These are phyloP conservation scores for Vespertilio murinus DNA, from an alignment of 2,797 vertebrate genomes.

Conservation along the genomic window DNA sequence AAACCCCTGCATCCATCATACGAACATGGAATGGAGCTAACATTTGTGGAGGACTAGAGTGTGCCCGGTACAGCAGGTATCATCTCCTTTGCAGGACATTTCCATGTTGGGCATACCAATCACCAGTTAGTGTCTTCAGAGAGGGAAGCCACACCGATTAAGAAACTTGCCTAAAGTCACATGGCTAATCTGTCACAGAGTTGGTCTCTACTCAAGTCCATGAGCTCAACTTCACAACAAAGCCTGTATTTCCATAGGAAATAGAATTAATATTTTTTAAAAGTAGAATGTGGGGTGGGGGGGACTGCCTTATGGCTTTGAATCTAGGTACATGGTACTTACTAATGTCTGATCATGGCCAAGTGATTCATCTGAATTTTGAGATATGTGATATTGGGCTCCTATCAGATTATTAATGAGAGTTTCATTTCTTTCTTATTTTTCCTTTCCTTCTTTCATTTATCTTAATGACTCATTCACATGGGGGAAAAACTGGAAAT, in stretches of 20 bases:
- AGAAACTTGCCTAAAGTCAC: neutral
- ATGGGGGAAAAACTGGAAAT: neutral
- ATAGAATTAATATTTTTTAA: neutral
- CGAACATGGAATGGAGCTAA: neutral
- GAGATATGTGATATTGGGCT: constrained; percentile 18
- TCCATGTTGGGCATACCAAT: neutral
- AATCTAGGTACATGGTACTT: neutral
- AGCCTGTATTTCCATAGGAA: neutral
- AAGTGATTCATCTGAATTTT: constrained; percentile 8
- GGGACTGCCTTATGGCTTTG: neutral
- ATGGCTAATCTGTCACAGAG: neutral
- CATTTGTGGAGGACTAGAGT: neutral
- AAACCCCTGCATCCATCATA: neutral
- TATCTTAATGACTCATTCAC: neutral
- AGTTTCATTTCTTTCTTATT: neutral
- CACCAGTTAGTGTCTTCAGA: neutral
- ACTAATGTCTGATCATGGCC: neutral
- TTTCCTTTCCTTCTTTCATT: constrained; percentile 39
- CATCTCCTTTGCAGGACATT: neutral
- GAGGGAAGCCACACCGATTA: neutral
- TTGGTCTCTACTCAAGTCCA: neutral
- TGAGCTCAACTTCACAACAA: neutral
- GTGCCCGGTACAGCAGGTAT: neutral
- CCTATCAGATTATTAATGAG: neutral
- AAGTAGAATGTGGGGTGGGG: neutral